Percentiles rank a stretch among this genome's conserved stretches.
Conservation (phyloP, 2,888 invertebrate genomes). For the Spialia ferax region DNA sequence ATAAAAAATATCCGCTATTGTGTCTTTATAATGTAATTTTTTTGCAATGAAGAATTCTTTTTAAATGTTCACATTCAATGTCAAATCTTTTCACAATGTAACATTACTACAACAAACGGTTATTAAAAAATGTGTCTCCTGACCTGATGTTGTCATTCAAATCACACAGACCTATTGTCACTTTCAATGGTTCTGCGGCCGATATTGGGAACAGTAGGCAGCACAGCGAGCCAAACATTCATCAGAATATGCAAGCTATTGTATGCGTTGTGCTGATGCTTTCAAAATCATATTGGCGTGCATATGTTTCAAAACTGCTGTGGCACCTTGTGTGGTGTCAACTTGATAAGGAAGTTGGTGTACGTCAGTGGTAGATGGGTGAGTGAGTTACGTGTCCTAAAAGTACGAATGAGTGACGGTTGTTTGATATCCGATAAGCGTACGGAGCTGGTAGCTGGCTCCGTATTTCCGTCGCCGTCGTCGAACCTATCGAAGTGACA, state of each 20-base stretch:
- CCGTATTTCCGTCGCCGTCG: conserved; percentile 22
- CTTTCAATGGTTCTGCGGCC: conserved; percentile 61
- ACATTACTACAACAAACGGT: conserved; percentile 23
- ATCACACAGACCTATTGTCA: conserved; percentile 61
- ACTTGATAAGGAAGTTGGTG: conserved; percentile 55
- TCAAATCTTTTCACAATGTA: conserved; percentile 16
- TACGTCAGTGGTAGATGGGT: conserved; percentile 48
- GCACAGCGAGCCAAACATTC: conserved; percentile 21
- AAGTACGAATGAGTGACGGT: conserved; percentile 31
- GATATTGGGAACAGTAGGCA: conserved; percentile 44
- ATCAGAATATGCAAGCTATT: conserved; percentile 37
- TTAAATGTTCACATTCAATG: conserved; percentile 9
- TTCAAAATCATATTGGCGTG: conserved; percentile 41
- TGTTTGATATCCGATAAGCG: conserved; percentile 38
- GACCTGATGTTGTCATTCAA: conserved; percentile 57
- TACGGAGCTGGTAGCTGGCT: conserved; percentile 10
- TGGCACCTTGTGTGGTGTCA: conserved; percentile 20
- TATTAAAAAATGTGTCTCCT: conserved; percentile 39
- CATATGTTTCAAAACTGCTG: conserved; percentile 4
- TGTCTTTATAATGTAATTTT: neutral
- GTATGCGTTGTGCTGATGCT: conserved; percentile 14
- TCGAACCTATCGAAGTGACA: conserved; percentile 13
- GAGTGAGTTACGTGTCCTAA: conserved; percentile 43
- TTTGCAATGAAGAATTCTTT: neutral
- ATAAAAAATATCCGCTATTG: conserved; percentile 9